Conservation (phyloP, 2,888 invertebrate genomes). For the Euzophera pinguis region DNA sequence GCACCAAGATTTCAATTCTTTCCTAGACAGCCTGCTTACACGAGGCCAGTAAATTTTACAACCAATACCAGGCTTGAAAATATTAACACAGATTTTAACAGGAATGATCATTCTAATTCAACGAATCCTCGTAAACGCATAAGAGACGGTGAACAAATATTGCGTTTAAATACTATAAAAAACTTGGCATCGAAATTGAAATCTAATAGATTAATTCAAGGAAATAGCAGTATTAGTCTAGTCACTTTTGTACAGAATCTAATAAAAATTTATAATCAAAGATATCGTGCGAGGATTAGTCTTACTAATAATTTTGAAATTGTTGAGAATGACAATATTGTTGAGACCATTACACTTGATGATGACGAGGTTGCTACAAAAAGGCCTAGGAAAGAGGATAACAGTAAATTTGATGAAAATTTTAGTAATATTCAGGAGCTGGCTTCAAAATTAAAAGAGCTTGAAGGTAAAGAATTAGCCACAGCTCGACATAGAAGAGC, state of each 20-base stretch:
- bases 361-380: slow-evolving; percentile 44
- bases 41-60: neutral
- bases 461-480: slow-evolving; percentile 40
- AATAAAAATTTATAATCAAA: slow-evolving; percentile 50
- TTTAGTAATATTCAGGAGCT: slow-evolving; percentile 44
- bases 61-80: neutral
- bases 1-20: slow-evolving; percentile 5
- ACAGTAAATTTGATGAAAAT: slow-evolving; percentile 39
- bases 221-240: slow-evolving; percentile 31
- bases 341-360: slow-evolving; percentile 61
- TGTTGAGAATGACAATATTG: slow-evolving; percentile 36
- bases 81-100: neutral
- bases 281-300: slow-evolving; percentile 43
- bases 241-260: slow-evolving; percentile 40
- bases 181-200: slow-evolving; percentile 39
- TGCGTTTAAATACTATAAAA: slow-evolving; percentile 29
- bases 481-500: slow-evolving; percentile 52
- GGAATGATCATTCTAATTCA: neutral
- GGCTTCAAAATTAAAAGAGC: slow-evolving; percentile 43
- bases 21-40: neutral
- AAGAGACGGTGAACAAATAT: slow-evolving; percentile 16
- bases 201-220: slow-evolving; percentile 22
- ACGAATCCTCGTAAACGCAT: slow-evolving; percentile 31
- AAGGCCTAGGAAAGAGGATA: slow-evolving; percentile 38
- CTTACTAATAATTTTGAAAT: slow-evolving; percentile 43